These are phyloP conservation scores for Drosophila aldrichi DNA, from an alignment of 2,888 invertebrate genomes.

Conservation along the genomic window DNA sequence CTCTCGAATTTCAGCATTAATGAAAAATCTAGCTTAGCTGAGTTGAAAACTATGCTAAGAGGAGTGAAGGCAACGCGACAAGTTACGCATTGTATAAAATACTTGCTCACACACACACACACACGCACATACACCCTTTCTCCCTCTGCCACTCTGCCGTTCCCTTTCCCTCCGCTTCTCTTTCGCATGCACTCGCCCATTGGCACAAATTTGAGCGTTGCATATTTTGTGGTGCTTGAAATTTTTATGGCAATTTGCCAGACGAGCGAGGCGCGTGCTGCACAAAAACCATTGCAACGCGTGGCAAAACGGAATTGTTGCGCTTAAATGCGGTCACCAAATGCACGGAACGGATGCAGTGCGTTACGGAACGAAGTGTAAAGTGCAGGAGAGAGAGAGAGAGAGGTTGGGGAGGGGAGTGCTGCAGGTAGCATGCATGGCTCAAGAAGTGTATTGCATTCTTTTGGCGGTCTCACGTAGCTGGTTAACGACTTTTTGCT, in stretches of 20 bases:
- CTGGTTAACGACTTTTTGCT: slow-evolving; percentile 35
- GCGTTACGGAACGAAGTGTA: neutral
- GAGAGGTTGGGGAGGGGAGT: too few species aligned
- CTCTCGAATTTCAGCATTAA: slow-evolving; percentile 56
- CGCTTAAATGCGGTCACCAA: slow-evolving; percentile 61
- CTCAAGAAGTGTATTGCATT: slow-evolving; percentile 32
- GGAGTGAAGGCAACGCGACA: slow-evolving; percentile 6
- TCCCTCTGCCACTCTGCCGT: neutral
- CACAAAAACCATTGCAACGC: slow-evolving; percentile 34
- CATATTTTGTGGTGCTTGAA: slow-evolving; percentile 79
- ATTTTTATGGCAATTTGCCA: slow-evolving; percentile 80
- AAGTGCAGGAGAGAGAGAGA: too few species aligned
- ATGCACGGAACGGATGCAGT: slow-evolving; percentile 12
- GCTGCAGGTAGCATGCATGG: neutral
- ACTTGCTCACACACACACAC: neutral
- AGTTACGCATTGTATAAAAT: slow-evolving; percentile 45
- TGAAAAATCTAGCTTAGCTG: slow-evolving; percentile 7
- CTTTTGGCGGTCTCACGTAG: slow-evolving; percentile 24
- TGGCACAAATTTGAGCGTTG: slow-evolving; percentile 66
- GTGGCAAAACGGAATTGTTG: slow-evolving; percentile 62
- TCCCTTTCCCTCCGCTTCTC: neutral
- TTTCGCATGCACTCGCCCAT: slow-evolving; percentile 5
- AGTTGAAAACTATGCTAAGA: neutral
- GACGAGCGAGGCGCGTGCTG: slow-evolving; percentile 55
- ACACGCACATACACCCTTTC: slow-evolving; percentile 4